Percentiles rank a stretch among this genome's conserved stretches.
Evolutionary conservation across 2,888 invertebrate species (phyloP).

Genomic region (Corythucha ciliata): DNA sequence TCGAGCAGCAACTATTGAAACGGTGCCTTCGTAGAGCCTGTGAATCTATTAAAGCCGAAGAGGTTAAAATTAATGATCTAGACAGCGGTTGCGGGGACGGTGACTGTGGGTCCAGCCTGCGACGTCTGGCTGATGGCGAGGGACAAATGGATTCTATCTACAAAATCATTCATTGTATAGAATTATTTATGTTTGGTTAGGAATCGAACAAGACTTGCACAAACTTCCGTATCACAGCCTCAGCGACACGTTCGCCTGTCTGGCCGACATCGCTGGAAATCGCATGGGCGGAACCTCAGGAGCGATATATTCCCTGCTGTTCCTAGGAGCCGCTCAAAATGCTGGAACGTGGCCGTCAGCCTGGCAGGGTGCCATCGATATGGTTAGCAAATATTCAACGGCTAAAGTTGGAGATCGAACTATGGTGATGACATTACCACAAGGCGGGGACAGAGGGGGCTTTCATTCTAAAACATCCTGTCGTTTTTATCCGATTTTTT

Average conservation of each 20-base stretch:
- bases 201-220: constrained; percentile 2
- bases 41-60: constrained; percentile 49
- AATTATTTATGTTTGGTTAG: not conserved
- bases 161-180: not conserved
- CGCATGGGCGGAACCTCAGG: constrained; percentile 71
- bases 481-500: constrained; percentile 17
- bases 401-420: constrained; percentile 66
- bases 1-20: too few species aligned
- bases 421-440: constrained; percentile 47
- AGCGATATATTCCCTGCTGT: constrained; percentile 65
- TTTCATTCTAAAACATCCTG: not conserved
- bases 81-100: constrained; percentile 56
- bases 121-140: constrained; percentile 11
- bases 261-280: constrained; percentile 51
- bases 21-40: constrained; percentile 44
- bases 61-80: constrained; percentile 50
- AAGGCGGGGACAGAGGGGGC: not conserved
- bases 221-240: constrained; percentile 24
- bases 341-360: constrained; percentile 47
- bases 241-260: constrained; percentile 24
- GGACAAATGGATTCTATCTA: not conserved
- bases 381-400: constrained; percentile 59
- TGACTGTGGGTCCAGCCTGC: constrained; percentile 51
- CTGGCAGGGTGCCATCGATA: constrained; percentile 48
- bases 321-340: constrained; percentile 42